Evolutionary conservation across 2,888 invertebrate genomes (phyloP).

Genomic region (Morinoia aosen): DNA sequence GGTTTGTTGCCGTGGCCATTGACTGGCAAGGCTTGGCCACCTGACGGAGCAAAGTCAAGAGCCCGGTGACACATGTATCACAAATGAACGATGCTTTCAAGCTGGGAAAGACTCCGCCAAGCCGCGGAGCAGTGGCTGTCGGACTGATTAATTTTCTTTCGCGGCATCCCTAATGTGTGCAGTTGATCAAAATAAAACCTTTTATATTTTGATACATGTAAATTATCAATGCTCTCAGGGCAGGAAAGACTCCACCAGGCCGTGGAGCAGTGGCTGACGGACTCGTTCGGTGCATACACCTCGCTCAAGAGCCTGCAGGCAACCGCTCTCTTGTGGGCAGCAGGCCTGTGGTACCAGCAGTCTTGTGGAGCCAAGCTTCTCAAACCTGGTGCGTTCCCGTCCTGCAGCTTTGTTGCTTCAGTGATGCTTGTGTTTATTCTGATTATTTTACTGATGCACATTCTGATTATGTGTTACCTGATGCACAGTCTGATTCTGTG

Average conservation of each 20-base stretch:
- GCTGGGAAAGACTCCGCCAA: background rate
- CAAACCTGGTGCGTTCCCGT: background rate
- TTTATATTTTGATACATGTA: too few species aligned
- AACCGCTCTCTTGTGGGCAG: constrained; percentile 12
- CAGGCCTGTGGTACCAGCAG: constrained; percentile 39
- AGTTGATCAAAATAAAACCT: too few species aligned
- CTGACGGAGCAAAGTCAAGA: too few species aligned
- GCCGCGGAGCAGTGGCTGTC: constrained; percentile 20
- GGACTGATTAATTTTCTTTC: background rate
- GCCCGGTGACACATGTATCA: too few species aligned
- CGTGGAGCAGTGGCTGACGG: constrained; percentile 21
- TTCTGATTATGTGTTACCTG: too few species aligned
- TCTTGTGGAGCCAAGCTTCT: background rate
- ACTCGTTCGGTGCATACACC: background rate
- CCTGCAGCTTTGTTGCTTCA: too few species aligned
- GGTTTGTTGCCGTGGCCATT: too few species aligned
- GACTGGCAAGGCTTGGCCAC: too few species aligned
- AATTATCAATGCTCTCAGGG: background rate
- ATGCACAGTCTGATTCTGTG: too few species aligned
- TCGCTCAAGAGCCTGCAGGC: background rate
- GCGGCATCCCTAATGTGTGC: too few species aligned
- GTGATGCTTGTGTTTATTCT: too few species aligned
- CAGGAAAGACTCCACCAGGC: background rate
- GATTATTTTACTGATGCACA: too few species aligned
- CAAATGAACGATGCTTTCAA: background rate